These are phyloP conservation scores for Graptemys geographica DNA, from an alignment of 2,797 vertebrate species.

Conservation along the genomic window DNA sequence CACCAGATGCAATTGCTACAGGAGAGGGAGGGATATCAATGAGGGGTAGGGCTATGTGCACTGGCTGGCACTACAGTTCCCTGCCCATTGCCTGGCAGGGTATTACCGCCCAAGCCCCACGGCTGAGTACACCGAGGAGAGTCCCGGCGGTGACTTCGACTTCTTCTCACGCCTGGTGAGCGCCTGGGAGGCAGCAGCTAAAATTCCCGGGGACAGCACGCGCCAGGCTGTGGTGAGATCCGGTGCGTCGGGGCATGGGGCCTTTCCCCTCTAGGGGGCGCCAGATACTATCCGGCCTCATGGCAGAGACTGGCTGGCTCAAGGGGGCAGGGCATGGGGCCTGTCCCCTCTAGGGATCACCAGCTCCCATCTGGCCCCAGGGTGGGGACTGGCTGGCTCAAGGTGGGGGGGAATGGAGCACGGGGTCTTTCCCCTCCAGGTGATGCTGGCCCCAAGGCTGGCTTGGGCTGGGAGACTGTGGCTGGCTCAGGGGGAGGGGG, in stretches of 20 bases:
- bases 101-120: slow-evolving; percentile 91
- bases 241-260: slow-evolving; percentile 74
- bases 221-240: slow-evolving; percentile 91
- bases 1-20: neutral
- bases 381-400: neutral
- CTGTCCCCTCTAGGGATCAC: too few species aligned
- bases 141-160: slow-evolving; percentile 90
- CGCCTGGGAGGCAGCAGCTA: slow-evolving; percentile 91
- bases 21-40: neutral
- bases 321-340: too few species aligned
- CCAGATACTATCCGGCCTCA: too few species aligned
- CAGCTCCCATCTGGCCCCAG: too few species aligned
- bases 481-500: neutral
- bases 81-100: slow-evolving; percentile 75
- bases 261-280: neutral
- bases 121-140: slow-evolving; percentile 90
- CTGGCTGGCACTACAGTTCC: neutral
- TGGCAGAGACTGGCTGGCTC: too few species aligned
- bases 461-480: too few species aligned
- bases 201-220: slow-evolving; percentile 81
- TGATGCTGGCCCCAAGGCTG: too few species aligned
- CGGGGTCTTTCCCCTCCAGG: neutral
- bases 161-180: slow-evolving; percentile 90
- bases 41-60: neutral
- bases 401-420: neutral